These are phyloP conservation scores for Dolichoris vasculosae DNA, from an alignment of 1,140 invertebrate species.

Conservation along the genomic window DNA sequence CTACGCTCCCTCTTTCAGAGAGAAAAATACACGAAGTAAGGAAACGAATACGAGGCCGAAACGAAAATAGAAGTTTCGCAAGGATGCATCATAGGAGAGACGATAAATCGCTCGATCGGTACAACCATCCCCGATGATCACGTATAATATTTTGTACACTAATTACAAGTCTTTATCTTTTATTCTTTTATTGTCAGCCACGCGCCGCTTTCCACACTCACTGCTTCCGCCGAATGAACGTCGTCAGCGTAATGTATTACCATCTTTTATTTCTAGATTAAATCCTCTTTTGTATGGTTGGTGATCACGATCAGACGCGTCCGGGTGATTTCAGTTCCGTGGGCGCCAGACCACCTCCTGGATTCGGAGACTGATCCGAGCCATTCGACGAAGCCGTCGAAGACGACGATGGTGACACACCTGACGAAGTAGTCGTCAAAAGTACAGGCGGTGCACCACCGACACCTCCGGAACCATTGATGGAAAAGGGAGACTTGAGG, in stretches of 20 bases:
- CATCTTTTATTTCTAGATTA: not conserved
- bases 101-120: constrained; percentile 23
- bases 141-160: constrained; percentile 69
- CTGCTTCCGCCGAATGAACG: not conserved
- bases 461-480: constrained; percentile 57
- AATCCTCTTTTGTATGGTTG: not conserved
- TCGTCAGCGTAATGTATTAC: not conserved
- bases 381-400: constrained; percentile 70
- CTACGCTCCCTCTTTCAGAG: constrained; percentile 31
- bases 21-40: constrained; percentile 13
- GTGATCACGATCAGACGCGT: constrained; percentile 67
- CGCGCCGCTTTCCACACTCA: constrained; percentile 50
- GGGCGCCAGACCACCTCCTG: constrained; percentile 60
- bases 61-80: not conserved
- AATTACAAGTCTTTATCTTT: constrained; percentile 69
- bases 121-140: constrained; percentile 35
- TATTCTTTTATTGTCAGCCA: constrained; percentile 72
- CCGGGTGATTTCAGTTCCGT: constrained; percentile 72
- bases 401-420: constrained; percentile 71
- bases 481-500: constrained; percentile 61
- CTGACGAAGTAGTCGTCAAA: constrained; percentile 66
- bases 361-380: constrained; percentile 71
- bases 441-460: constrained; percentile 54
- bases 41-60: constrained; percentile 12
- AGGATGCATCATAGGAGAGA: constrained; percentile 18